Evolutionary conservation across 1,140 invertebrate genomes (phyloP), one percentile per base, ranked within the genome.

Genomic region (Leptestheria dahalacensis): DNA sequence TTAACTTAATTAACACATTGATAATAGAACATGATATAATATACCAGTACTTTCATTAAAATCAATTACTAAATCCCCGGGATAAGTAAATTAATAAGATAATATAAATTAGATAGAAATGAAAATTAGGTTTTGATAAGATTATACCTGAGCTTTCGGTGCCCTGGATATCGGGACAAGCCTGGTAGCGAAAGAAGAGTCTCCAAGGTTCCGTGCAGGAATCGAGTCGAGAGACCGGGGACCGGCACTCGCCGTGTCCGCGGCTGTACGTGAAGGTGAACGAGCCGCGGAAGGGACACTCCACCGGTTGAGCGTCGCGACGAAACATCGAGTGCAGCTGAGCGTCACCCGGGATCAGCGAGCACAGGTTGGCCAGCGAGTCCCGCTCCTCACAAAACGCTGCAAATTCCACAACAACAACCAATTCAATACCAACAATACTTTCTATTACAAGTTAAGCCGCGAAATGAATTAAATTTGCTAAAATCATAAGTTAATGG

Each of bases 311-410:
- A 6, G 84, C 84, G 66, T 86, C 86, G 67, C 88, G 81, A 41
- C 88, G 77, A 72, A 93, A 91, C 82, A 92, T 86, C 51, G 87
- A 89, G 71, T 85, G 89, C 1, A 91, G 78, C 55, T 88, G 74
- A 3, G 88, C 87, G 74, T 92, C 88, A 12, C 88, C 88, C 2
- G 86, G 88, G 69, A 91, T 91, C 63, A 83, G 80, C 41, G 84
- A 83, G 72, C 88, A 91, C 59, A 91, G 73, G 58, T 82, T 82
- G 48, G 84, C 79, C 63, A 91, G 73, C 12, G 81, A 79, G 65
- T 85, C 84, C 67, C 81, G 77, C 52, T 77, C 78, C 70, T 85
- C 82, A 70, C 86, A 88, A 73, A 82, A 88, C 57, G 85, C 86
- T 89, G 78, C 62, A 64, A 46, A 61, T 54, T 25, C 24, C 23